These are phyloP conservation scores for Linnaemya tessellans DNA, from an alignment of 2,888 invertebrate species.

Conservation along the genomic window DNA sequence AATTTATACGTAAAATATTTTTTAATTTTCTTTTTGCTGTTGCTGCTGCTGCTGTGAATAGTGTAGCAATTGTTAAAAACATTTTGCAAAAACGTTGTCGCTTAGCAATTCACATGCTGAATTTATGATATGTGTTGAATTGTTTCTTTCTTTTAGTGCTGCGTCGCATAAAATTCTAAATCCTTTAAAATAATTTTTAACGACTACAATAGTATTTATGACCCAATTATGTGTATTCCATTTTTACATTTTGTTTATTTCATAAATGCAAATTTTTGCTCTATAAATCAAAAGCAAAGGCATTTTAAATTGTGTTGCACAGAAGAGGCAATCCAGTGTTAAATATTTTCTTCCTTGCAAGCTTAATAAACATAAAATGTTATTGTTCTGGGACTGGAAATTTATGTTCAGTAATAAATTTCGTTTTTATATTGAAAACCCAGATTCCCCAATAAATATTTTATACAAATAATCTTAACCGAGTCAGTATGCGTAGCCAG, in stretches of 20 bases:
- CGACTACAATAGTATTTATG: slow-evolving; percentile 36
- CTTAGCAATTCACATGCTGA: slow-evolving; percentile 29
- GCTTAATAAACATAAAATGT: background rate
- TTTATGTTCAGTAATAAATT: background rate
- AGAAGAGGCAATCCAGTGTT: background rate
- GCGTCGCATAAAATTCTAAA: slow-evolving; percentile 30
- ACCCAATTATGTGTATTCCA: slow-evolving; percentile 53
- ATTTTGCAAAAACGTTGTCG: slow-evolving; percentile 20
- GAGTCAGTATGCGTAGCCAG: no score
- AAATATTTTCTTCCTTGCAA: background rate
- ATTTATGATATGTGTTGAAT: slow-evolving; percentile 47
- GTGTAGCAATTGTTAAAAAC: background rate
- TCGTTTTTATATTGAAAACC: background rate
- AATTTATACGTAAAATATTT: background rate
- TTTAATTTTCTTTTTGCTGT: slow-evolving; percentile 15
- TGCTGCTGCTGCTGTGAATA: background rate
- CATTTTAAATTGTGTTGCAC: slow-evolving; percentile 32
- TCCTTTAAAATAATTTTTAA: slow-evolving; percentile 45
- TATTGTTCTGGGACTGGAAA: background rate
- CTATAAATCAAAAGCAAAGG: slow-evolving; percentile 35
- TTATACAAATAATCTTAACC: no score
- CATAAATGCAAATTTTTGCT: slow-evolving; percentile 30
- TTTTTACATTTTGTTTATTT: slow-evolving; percentile 29
- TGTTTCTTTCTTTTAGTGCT: slow-evolving; percentile 17
- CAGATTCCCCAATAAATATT: no score